Conservation (phyloP, 2,113 vertebrate species). For the Psammodynastes pulverulentus region DNA sequence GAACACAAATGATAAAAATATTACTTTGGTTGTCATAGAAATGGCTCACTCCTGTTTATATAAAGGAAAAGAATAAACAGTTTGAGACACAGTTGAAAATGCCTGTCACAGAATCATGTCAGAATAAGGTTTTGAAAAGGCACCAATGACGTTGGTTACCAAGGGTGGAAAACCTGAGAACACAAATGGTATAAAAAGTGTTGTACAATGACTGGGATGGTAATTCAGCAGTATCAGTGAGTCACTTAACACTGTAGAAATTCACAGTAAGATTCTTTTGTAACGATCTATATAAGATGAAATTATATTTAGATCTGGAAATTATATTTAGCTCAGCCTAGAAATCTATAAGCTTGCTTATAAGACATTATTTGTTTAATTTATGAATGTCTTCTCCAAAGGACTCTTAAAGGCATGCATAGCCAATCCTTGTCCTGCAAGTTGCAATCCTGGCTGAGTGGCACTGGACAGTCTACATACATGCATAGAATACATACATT, state of each 20-base stretch:
- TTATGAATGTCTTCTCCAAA: neutral
- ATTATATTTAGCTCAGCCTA: neutral
- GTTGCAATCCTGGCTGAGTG: neutral
- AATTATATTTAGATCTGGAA: slow-evolving; percentile 23
- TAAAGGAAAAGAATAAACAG: neutral
- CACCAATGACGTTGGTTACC: neutral
- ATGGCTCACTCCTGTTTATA: slow-evolving; percentile 16
- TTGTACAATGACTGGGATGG: slow-evolving; percentile 9
- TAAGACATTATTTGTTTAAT: neutral
- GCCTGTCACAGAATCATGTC: neutral
- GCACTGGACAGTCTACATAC: neutral
- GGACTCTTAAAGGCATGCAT: neutral
- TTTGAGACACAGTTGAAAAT: neutral
- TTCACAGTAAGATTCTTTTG: neutral
- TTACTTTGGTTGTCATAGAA: slow-evolving; percentile 39
- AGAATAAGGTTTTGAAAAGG: neutral
- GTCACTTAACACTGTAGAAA: neutral
- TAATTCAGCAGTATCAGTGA: slow-evolving; percentile 14
- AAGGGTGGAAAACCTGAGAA: slow-evolving; percentile 20
- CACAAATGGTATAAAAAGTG: slow-evolving; percentile 6
- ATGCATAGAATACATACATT: neutral
- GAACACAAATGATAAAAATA: slow-evolving; percentile 1
- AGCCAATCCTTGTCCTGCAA: neutral
- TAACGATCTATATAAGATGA: neutral
- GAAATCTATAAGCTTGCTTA: neutral